Conservation (phyloP, 2,113 vertebrate species). For the Poecilia latipinna region DNA sequence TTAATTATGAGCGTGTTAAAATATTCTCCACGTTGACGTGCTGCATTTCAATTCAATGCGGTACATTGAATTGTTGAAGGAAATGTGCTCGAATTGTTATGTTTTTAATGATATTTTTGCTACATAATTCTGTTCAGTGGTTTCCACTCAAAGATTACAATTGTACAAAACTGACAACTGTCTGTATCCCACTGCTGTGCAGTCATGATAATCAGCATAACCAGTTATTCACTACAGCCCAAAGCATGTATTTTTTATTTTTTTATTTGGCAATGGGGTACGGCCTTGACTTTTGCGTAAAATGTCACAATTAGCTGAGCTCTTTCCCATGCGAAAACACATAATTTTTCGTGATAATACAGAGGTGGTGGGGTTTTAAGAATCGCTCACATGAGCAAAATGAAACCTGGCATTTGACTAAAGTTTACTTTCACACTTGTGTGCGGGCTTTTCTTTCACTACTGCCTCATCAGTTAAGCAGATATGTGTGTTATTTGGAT, state of each 20-base stretch:
- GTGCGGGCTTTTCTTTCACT: background rate
- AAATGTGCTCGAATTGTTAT: background rate
- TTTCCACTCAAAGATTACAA: background rate
- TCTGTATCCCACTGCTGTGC: background rate
- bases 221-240: background rate
- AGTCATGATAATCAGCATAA: background rate
- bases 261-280: no score
- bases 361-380: no score
- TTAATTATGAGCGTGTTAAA: no score
- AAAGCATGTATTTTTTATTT: no score
- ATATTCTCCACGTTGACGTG: no score
- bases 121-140: constrained; percentile 1
- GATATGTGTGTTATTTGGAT: background rate
- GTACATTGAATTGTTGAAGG: no score
- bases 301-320: no score
- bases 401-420: background rate
- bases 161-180: background rate
- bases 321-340: no score
- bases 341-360: no score
- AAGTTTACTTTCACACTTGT: background rate
- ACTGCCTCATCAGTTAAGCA: background rate
- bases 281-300: no score
- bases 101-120: background rate
- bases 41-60: no score
- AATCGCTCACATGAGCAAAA: background rate